Percentiles rank a stretch among this genome's conserved stretches.
These are phyloP conservation scores for Pammene aurita DNA, from an alignment of 2,888 invertebrate species.

Conservation along the genomic window DNA sequence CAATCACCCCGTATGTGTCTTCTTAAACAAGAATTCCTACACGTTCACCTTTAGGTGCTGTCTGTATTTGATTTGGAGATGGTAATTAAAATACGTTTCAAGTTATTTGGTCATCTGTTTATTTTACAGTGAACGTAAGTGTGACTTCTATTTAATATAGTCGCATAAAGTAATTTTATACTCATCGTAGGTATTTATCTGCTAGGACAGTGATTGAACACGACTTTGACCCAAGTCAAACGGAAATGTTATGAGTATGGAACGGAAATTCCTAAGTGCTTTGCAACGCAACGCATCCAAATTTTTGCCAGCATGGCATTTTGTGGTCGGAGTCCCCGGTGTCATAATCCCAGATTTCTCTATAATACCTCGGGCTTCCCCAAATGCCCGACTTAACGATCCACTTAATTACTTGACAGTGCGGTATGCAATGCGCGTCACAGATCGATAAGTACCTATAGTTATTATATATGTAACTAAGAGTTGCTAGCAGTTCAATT, in stretches of 20 bases:
- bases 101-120: constrained; percentile 12
- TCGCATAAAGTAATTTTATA: background rate
- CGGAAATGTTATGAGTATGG: constrained; percentile 1
- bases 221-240: background rate
- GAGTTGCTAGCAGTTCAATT: background rate
- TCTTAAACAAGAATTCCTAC: constrained; percentile 35
- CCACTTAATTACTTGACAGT: constrained; percentile 18
- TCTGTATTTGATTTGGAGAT: background rate
- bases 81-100: background rate
- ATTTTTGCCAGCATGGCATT: background rate
- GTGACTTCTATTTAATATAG: background rate
- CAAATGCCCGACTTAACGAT: constrained; percentile 28
- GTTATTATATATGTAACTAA: background rate
- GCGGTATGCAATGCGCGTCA: constrained; percentile 1
- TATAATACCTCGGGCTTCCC: constrained; percentile 31
- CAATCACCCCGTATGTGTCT: constrained; percentile 31
- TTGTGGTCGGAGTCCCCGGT: constrained; percentile 4
- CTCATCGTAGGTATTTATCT: background rate
- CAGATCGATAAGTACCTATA: constrained; percentile 4
- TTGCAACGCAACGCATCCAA: constrained; percentile 19
- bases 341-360: constrained; percentile 25
- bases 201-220: constrained; percentile 3
- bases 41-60: constrained; percentile 9
- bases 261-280: constrained; percentile 17
- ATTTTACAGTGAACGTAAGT: background rate